Percentiles rank a stretch among this genome's conserved stretches.
phyloP scores from a whole-genome alignment of 2,797 vertebrate genomes.

The Sebastes minor region DNA sequence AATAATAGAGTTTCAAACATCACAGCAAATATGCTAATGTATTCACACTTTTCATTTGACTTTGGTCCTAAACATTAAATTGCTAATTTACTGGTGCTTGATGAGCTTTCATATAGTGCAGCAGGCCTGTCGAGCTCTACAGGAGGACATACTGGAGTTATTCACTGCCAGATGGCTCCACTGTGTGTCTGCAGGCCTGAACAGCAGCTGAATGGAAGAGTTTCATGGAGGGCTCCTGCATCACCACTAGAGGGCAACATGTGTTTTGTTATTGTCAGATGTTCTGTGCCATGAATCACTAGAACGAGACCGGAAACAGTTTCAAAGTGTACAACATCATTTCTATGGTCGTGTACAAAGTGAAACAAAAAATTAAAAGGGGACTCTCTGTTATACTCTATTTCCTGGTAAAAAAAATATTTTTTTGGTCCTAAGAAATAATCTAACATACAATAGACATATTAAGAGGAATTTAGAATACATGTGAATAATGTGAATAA shows the following conservation, averaged over 20 bases:
- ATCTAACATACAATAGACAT: too few species aligned
- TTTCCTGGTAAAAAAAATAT: background rate
- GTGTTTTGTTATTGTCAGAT: background rate
- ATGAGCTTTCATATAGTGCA: background rate
- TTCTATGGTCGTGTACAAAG: conserved; percentile 14
- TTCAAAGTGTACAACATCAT: conserved; percentile 38
- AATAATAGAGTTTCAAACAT: background rate
- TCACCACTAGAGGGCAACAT: conserved; percentile 10
- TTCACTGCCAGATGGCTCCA: conserved; percentile 24
- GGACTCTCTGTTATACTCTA: background rate
- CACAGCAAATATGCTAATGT: background rate
- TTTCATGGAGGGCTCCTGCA: rapidly evolving
- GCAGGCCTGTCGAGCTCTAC: background rate
- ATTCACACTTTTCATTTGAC: background rate
- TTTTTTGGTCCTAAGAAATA: too few species aligned
- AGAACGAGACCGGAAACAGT: conserved; percentile 55
- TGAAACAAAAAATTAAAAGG: background rate
- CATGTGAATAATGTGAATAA: too few species aligned
- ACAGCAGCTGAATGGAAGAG: background rate
- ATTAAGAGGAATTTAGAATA: too few species aligned
- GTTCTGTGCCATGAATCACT: background rate
- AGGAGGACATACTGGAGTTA: background rate
- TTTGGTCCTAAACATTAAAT: background rate
- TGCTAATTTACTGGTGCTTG: rapidly evolving
- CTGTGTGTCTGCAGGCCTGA: conserved; percentile 21